Evolutionary conservation across 2,797 vertebrate genomes (phyloP).

Genomic region (Remorina albescens): DNA sequence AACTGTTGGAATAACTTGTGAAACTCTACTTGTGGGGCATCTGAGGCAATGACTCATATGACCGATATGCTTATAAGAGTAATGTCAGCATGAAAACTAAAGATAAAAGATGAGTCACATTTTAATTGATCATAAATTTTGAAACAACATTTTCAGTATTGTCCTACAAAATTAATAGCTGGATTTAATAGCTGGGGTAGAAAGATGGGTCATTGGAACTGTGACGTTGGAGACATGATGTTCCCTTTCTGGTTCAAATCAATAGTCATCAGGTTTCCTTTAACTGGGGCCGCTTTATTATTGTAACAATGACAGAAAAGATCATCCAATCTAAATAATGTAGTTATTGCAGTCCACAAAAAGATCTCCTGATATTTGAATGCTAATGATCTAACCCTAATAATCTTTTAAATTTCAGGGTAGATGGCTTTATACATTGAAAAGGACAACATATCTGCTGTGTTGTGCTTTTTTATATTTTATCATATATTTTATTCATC

Average conservation of each 20-base stretch:
- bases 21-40: slow-evolving; percentile 5
- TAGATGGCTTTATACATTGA: not conserved
- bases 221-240: too few species aligned
- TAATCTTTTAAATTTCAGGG: not conserved
- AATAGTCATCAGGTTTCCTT: too few species aligned
- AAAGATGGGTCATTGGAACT: not conserved
- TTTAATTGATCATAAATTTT: not conserved
- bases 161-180: not conserved
- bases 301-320: not conserved
- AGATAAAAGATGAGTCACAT: slow-evolving; percentile 13
- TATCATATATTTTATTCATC: too few species aligned
- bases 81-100: not conserved
- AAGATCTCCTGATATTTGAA: too few species aligned
- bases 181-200: not conserved
- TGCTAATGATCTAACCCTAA: too few species aligned
- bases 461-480: not conserved
- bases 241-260: not conserved
- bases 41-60: slow-evolving; percentile 2
- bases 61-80: not conserved
- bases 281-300: not conserved
- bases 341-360: too few species aligned
- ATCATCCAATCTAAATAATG: too few species aligned
- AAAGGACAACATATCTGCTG: slow-evolving; percentile 7
- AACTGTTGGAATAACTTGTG: slow-evolving; percentile 6
- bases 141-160: not conserved